Evolutionary conservation across 2,797 vertebrate species (phyloP).

Genomic region (Alcedo quadribrachys): DNA sequence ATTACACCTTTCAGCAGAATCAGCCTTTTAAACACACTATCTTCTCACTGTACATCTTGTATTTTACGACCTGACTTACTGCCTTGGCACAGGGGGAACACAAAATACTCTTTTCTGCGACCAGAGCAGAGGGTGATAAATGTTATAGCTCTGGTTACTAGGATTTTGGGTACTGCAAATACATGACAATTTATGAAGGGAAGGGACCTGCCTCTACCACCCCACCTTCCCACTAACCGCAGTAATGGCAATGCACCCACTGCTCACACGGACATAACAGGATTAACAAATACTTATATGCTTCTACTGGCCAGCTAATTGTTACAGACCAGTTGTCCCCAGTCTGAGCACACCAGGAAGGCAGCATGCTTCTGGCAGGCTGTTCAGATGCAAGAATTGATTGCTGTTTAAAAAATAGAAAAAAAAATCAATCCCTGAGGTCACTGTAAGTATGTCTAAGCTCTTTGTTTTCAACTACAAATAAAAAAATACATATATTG

Average conservation of each 20-base stretch:
- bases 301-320: not conserved
- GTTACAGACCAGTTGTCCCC: not conserved
- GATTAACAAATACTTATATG: fast-evolving
- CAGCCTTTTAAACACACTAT: not conserved
- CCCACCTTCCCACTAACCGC: not conserved
- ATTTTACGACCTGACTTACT: slow-evolving; percentile 10
- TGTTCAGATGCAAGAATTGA: not conserved
- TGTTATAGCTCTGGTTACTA: not conserved
- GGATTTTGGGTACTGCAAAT: not conserved
- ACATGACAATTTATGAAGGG: not conserved
- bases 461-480: not conserved
- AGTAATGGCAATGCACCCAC: fast-evolving
- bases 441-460: not conserved
- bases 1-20: slow-evolving; percentile 44
- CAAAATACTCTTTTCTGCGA: not conserved
- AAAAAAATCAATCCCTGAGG: too few relatives aligned
- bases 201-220: not conserved
- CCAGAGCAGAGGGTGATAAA: not conserved
- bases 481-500: not conserved
- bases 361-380: not conserved
- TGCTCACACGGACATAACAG: fast-evolving
- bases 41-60: not conserved
- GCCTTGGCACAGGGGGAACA: not conserved
- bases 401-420: not conserved
- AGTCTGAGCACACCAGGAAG: not conserved